Base-by-base conservation (phyloP, 2,113 vertebrate genomes). In the Sula dactylatra region DNA sequence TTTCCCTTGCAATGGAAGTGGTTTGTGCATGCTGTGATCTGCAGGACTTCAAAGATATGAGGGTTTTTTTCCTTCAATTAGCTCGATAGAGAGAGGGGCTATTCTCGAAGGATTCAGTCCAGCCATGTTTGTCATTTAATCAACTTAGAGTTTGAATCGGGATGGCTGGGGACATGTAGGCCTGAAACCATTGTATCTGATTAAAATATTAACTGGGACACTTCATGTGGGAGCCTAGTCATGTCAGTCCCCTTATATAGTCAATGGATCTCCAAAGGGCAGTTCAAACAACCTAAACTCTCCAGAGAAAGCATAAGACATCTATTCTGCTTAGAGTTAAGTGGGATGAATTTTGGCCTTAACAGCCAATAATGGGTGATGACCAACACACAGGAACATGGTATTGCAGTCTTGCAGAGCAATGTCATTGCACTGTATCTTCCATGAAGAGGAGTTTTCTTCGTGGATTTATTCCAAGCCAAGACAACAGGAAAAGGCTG, bases 191-290 rank as follows among this genome's bases (percentile, higher is more conserved):
- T 50, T 73, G 54, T 22, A 66, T 70, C 82, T 90, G 81, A 94
- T 88, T 94, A 93, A 86, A 86, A 73, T 77, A 54, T 90, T 88
- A 90, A 90, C 62, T 86, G 79, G 88, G 76, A 42, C 64, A 31
- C 2, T 19, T 73, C 79, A 45, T 83, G 11, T 69, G 82, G 86
- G 82, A 88, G 15, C 58, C 45, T 90, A 38, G 71, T 76, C 44
- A 4, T 72, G 47, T 52, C 92, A 82, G 36, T 19, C 47, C 42
- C 5, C 10, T 72, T 82, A 26, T 26, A 34, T 52, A 82, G 47
- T 56, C 54, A 72, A 8, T 52, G n/a, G 29, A 44, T 86, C 71
- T 92, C 49, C 49, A 86, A 67, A 76, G 34, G n/a, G 38, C 49
- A 59, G 47, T 71, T 86, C 54, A 62, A 67, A 18, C 50, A 70